A percentile compares a stretch with the other conserved stretches of the same genome.
These are phyloP conservation scores for Apoda limacodes DNA, from an alignment of 2,888 invertebrate species.

Conservation along the genomic window DNA sequence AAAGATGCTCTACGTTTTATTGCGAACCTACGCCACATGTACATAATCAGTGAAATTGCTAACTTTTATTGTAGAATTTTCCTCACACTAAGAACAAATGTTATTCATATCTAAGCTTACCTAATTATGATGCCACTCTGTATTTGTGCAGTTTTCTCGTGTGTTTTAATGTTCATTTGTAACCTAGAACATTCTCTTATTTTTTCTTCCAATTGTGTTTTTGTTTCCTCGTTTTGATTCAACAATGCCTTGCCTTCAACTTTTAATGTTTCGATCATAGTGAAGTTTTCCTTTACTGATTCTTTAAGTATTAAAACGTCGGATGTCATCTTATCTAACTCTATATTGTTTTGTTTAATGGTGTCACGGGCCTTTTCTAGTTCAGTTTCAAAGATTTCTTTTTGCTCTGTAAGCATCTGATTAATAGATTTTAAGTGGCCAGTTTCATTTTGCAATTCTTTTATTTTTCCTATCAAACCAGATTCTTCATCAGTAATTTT, in stretches of 20 bases:
- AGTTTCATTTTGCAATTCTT: conserved; percentile 29
- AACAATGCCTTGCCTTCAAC: conserved; percentile 37
- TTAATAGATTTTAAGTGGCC: conserved; percentile 34
- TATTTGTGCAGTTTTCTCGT: conserved; percentile 51
- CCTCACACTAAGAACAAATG: too few species aligned
- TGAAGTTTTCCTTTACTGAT: conserved; percentile 36
- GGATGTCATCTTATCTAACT: conserved; percentile 42
- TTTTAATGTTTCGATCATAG: conserved; percentile 39
- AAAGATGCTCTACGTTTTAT: too few species aligned
- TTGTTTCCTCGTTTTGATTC: conserved; percentile 36
- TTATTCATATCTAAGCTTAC: too few species aligned
- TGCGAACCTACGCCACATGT: too few species aligned
- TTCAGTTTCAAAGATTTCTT: conserved; percentile 33
- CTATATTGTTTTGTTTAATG: conserved; percentile 37
- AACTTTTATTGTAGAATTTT: too few species aligned
- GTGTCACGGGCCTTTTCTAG: conserved; percentile 41
- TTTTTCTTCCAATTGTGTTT: conserved; percentile 44
- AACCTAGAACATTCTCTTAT: conserved; percentile 34
- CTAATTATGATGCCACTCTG: conserved; percentile 52
- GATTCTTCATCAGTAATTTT: conserved; percentile 20
- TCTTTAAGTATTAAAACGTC: conserved; percentile 43
- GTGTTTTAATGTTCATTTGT: conserved; percentile 51
- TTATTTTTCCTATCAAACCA: conserved; percentile 27
- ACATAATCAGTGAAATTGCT: too few species aligned
- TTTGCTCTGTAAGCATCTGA: conserved; percentile 37